Conservation (phyloP, 2,888 invertebrate genomes). For the Molorchus minor region DNA sequence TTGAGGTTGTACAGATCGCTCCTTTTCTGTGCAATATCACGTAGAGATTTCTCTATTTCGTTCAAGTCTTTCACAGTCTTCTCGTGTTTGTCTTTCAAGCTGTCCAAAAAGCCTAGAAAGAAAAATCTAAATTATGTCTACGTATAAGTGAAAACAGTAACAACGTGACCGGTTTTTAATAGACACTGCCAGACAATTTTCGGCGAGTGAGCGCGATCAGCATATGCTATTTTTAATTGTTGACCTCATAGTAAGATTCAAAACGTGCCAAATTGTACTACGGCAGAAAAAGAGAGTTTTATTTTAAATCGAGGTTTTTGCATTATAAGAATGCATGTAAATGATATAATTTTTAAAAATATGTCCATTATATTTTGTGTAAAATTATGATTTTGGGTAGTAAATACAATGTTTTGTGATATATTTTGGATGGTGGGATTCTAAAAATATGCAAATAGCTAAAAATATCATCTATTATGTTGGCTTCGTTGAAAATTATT, state of each 20-base stretch:
- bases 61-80: constrained; percentile 79
- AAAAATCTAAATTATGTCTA: constrained; percentile 1
- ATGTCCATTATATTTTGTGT: no score
- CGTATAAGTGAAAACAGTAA: no score
- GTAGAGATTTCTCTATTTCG: constrained; percentile 78
- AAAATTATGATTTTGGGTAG: constrained; percentile 9
- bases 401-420: no score
- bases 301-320: constrained; percentile 22
- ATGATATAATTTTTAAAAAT: constrained; percentile 17
- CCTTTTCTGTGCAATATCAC: constrained; percentile 74
- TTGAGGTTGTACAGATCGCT: constrained; percentile 73
- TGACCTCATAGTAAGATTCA: constrained; percentile 45
- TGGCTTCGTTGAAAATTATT: no score
- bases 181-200: constrained; percentile 23
- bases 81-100: constrained; percentile 78
- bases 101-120: constrained; percentile 66
- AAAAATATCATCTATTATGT: no score
- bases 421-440: no score
- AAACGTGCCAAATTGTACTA: constrained; percentile 45
- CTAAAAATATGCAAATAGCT: no score
- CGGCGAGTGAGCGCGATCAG: constrained; percentile 19
- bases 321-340: constrained; percentile 17
- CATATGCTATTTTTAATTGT: constrained; percentile 49
- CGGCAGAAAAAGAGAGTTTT: constrained; percentile 29
- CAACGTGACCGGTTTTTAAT: constrained; percentile 42